These are phyloP conservation scores for Ranitomeya imitator DNA, from an alignment of 2,113 vertebrate species.

Conservation along the genomic window DNA sequence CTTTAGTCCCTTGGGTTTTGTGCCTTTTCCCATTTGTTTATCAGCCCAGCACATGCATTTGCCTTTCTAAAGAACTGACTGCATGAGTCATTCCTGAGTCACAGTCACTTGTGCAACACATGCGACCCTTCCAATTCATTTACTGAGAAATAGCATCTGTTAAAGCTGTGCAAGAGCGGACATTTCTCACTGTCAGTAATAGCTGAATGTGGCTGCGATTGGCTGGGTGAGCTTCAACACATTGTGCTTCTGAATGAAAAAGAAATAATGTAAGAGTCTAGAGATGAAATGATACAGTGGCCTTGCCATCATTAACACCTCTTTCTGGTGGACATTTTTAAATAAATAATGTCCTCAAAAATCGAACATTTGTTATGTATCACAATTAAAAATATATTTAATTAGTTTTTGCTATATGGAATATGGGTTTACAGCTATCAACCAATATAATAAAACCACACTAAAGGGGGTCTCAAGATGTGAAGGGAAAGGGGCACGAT, in stretches of 20 bases:
- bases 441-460: too few species aligned
- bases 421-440: too few species aligned
- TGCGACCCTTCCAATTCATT: constrained; percentile 68
- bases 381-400: too few species aligned
- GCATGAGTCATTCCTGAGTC: constrained; percentile 72
- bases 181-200: constrained; percentile 65
- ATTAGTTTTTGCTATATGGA: too few species aligned
- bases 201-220: constrained; percentile 62
- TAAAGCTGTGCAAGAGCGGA: constrained; percentile 66
- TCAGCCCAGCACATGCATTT: constrained; percentile 65
- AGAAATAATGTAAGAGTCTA: constrained; percentile 31
- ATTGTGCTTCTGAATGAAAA: constrained; percentile 25
- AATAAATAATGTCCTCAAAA: too few species aligned
- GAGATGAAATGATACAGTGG: not conserved
- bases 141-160: constrained; percentile 70
- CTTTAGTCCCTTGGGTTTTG: constrained; percentile 64
- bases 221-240: constrained; percentile 58
- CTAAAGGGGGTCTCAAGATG: too few species aligned
- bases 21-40: constrained; percentile 65
- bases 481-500: too few species aligned
- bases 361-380: too few species aligned
- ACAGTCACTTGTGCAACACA: constrained; percentile 65
- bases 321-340: too few species aligned
- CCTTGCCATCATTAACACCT: not conserved
- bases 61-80: constrained; percentile 66